These are phyloP conservation scores for Pristionchus maxplancki DNA, from an alignment of 2,888 invertebrate species.

Conservation along the genomic window DNA sequence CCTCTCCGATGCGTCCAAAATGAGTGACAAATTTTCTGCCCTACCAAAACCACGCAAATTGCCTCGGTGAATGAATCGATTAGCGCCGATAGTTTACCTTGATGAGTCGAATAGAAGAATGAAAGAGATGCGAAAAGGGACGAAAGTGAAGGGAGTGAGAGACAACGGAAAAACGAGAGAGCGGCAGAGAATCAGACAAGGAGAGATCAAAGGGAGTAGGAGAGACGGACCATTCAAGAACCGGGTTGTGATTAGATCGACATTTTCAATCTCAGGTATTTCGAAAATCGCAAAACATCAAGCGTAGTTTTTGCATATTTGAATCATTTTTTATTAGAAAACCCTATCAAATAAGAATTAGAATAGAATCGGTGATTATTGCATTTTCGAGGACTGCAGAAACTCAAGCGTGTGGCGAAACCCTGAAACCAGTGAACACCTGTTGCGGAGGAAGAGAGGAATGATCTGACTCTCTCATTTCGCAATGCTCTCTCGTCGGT, in stretches of 20 bases:
- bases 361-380: too few relatives aligned
- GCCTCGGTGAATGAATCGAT: background rate
- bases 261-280: background rate
- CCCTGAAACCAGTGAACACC: background rate
- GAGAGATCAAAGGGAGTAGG: background rate
- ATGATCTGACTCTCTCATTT: too few relatives aligned
- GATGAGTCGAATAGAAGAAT: background rate
- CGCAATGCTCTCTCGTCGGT: too few relatives aligned
- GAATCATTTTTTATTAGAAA: too few relatives aligned
- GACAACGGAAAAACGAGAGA: background rate
- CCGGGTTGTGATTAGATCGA: conserved; percentile 40
- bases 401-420: background rate
- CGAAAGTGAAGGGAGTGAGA: conserved; percentile 9
- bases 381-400: too few relatives aligned
- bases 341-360: too few relatives aligned
- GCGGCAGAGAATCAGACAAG: background rate
- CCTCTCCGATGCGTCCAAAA: background rate
- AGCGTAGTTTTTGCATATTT: too few relatives aligned
- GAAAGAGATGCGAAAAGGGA: conserved; percentile 21
- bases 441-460: background rate
- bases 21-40: too few relatives aligned
- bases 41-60: background rate
- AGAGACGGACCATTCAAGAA: background rate
- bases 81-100: background rate
- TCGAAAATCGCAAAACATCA: too few relatives aligned